A percentile compares a stretch with the other conserved stretches of the same genome.
Conservation (phyloP, 2,888 invertebrate genomes). For the Coenonympha arcania region DNA sequence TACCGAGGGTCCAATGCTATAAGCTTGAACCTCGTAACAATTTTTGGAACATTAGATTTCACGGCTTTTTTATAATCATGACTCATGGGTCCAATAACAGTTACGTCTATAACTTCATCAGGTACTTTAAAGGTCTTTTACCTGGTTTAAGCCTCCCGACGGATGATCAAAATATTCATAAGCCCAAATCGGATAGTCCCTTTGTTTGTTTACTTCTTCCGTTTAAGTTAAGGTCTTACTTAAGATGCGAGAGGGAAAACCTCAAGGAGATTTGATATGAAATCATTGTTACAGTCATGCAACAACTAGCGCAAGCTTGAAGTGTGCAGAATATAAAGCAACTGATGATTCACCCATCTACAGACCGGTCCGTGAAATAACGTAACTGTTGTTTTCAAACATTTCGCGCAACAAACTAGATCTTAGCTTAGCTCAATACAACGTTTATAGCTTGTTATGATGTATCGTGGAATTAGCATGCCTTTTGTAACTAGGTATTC, state of each 20-base stretch:
- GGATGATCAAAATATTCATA: neutral
- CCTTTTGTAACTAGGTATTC: neutral
- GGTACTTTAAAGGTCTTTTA: too few species aligned
- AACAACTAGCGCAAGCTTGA: constrained; percentile 9
- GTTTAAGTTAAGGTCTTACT: neutral
- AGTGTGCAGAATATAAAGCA: constrained; percentile 26
- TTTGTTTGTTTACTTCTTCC: neutral
- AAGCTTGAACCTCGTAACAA: constrained; percentile 10
- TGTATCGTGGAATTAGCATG: neutral
- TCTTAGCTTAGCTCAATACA: neutral
- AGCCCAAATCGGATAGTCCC: neutral
- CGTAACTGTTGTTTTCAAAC: constrained; percentile 17
- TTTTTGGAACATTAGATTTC: constrained; percentile 15
- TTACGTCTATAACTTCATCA: too few species aligned
- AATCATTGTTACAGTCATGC: constrained; percentile 19
- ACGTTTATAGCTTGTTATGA: neutral
- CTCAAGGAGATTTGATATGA: constrained; percentile 20
- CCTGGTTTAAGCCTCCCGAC: too few species aligned
- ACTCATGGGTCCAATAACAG: too few species aligned
- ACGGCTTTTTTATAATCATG: neutral
- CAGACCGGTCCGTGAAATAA: constrained; percentile 14
- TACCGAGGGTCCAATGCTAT: too few species aligned
- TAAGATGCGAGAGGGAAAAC: constrained; percentile 9
- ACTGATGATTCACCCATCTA: constrained; percentile 23
- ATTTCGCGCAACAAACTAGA: neutral